Base-by-base conservation (phyloP, 2,888 invertebrate genomes). In the Agrochola litura region DNA sequence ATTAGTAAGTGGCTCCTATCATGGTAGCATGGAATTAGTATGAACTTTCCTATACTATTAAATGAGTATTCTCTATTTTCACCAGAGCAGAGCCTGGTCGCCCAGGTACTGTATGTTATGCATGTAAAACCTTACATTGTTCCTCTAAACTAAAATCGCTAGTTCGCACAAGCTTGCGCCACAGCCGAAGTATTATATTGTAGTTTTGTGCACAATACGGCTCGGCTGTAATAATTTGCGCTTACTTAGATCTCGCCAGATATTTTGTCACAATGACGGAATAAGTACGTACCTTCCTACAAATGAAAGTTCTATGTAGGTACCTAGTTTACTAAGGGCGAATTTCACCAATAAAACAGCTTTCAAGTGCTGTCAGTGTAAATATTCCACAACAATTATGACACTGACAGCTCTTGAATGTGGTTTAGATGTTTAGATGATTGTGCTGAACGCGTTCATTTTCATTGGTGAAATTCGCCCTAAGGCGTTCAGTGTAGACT, bases 141-240 rank as follows among this genome's bases (percentile, higher is more conserved):
- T 25, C 19, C 19, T 67, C 25, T 30, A 9, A 0, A 30, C 6
- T 67, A 16, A 37, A 61, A 37, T 68, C 68, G 68, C 64, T 63
- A 68, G 64, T 37, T 8, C 19, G 10, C n/a, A 63, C 16, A n/a
- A 63, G 37, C 4, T 68, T 68, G 37, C 68, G 64, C 68, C 64
- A 19, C 68, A 37, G 16, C 30, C 71, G 81, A 74, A 70, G 78
- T 88, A 86, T 89, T 88, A 88, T 89, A 89, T 91, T 89, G 88
- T 91, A 89, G 86, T 90, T 91, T 88, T 86, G 89, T 88, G 85
- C 85, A 85, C 85, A 89, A 85, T 87, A 83, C 77, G 85, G 73
- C 80, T 76, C 74, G 75, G 86, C 82, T 88, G 86, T 89, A 88
- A 90, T 90, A 89, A 91, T 91, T 90, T 87, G 86, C 84, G 86